Percentiles rank a stretch among this genome's conserved stretches.
These are phyloP conservation scores for Drosophila meridionalis DNA, from an alignment of 2,888 invertebrate species.

Conservation along the genomic window DNA sequence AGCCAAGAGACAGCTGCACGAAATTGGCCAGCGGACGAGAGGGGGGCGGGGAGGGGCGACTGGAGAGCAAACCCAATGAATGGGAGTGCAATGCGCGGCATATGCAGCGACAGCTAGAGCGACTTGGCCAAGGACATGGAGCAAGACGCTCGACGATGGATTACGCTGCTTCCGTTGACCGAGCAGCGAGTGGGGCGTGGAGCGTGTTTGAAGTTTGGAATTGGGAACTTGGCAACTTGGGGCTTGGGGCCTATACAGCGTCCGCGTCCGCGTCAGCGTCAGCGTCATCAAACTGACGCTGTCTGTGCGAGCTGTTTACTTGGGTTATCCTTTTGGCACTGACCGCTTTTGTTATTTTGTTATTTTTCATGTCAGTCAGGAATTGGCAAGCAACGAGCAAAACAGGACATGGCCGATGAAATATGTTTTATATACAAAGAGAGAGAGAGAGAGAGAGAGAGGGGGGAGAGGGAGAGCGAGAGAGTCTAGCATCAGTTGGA, in stretches of 20 bases:
- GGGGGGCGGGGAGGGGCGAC: conserved; percentile 1
- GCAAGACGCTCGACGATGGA: conserved; percentile 72
- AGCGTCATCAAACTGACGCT: conserved; percentile 59
- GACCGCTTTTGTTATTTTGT: conserved; percentile 77
- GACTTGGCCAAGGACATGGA: conserved; percentile 54
- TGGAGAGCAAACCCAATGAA: conserved; percentile 16
- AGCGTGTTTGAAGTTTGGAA: conserved; percentile 1
- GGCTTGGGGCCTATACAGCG: conserved; percentile 34
- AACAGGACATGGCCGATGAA: conserved; percentile 74
- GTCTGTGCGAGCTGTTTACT: conserved; percentile 56
- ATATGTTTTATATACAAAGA: conserved; percentile 56
- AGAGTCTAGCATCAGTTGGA: conserved; percentile 25
- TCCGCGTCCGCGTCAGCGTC: conserved; percentile 52
- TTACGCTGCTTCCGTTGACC: conserved; percentile 64
- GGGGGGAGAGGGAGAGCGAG: conserved; percentile 3
- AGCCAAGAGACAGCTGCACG: conserved; percentile 60
- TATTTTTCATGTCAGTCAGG: conserved; percentile 80
- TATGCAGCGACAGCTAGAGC: conserved; percentile 42
- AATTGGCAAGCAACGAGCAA: conserved; percentile 72
- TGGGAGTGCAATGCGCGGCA: conserved; percentile 57
- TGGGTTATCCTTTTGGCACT: conserved; percentile 72
- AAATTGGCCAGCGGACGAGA: conserved; percentile 42
- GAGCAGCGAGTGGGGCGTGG: conserved; percentile 11
- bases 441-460: conserved; percentile 6
- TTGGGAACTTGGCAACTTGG: neutral